Base-by-base conservation (phyloP, 2,797 vertebrate genomes). In the Acanthurus tractus region DNA sequence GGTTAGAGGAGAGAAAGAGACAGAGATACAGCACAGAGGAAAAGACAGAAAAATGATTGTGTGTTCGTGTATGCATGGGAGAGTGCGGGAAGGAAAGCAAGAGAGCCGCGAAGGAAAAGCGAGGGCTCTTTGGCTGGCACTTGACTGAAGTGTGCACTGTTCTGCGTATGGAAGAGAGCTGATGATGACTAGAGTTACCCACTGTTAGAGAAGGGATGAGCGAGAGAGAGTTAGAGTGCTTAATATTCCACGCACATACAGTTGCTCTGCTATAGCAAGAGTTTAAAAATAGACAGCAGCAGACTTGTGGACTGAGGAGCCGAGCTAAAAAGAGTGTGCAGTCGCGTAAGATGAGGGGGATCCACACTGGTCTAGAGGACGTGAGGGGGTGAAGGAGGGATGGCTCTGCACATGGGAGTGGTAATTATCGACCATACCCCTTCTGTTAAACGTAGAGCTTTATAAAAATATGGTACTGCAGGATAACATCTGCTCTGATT, bases 211-310 rank as follows among this genome's bases (percentile, higher is more conserved):
- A 78, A 63, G 46, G 81, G 77, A 78, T 63, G 80, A 83, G 78
- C 52, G 45, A 46, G 40, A 79, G 78, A 3, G 20, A 67, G 76
- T 65, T 44, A 55, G 78, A 65, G 71, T 59, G 76, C 82, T 93
- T 92, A 90, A 72, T 93, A 94, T 92, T 93, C 93, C 70, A 86
- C 71, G 9, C 93, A 91, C 88, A 91, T 83, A 70, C 71, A 63
- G 76, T 80, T 70, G 79, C 89, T 87, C 78, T 55, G 58, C 90
- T 92, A 90, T 90, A 85, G 89, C 88, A 83, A 86, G 89, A 81
- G 87, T 90, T 87, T 94, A 93, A 89, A 93, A 93, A 93, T 93
- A 94, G 92, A 89, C 70, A 8, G 40, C 73, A 84, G 86, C 77
- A 85, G 86, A 91, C 82, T 86, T 74, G 74, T 73, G 84, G 81